Evolutionary conservation across 2,888 invertebrate genomes (phyloP).

Genomic region (Bellardia pandia): DNA sequence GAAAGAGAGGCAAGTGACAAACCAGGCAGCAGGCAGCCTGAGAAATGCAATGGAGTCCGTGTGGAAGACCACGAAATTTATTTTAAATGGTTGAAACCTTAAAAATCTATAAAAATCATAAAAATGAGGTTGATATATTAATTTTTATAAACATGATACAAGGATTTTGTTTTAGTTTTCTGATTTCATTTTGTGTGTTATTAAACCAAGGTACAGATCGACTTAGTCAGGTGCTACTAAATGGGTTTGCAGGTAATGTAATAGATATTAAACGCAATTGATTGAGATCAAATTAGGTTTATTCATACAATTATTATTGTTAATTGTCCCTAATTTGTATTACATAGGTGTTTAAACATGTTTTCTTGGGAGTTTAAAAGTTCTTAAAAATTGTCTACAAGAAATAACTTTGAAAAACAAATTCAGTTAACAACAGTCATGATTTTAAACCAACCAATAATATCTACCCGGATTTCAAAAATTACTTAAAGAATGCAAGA

Average conservation of each 20-base stretch:
- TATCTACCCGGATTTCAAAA: neutral
- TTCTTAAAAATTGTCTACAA: neutral
- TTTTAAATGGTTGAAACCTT: slow-evolving; percentile 36
- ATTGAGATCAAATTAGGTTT: too few species aligned
- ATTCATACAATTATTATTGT: too few species aligned
- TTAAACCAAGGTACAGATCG: neutral
- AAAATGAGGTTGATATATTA: slow-evolving; percentile 46
- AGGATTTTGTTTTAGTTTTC: neutral
- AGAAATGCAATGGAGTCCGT: slow-evolving; percentile 7
- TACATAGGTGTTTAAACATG: too few species aligned
- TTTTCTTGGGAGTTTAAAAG: too few species aligned
- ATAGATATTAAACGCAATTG: too few species aligned
- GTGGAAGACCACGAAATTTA: neutral
- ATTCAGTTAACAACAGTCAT: too few species aligned
- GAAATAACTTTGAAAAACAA: too few species aligned
- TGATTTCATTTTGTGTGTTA: neutral
- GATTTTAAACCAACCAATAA: too few species aligned
- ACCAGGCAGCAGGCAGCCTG: neutral
- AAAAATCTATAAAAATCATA: slow-evolving; percentile 30
- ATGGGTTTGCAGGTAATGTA: too few species aligned
- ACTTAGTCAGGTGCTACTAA: neutral
- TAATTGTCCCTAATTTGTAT: too few species aligned
- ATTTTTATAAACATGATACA: slow-evolving; percentile 12
- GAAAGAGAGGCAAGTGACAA: neutral
- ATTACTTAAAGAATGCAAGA: neutral